phyloP scores from a whole-genome alignment of 1,140 invertebrate genomes.

The Zaprionus gabonicus region DNA sequence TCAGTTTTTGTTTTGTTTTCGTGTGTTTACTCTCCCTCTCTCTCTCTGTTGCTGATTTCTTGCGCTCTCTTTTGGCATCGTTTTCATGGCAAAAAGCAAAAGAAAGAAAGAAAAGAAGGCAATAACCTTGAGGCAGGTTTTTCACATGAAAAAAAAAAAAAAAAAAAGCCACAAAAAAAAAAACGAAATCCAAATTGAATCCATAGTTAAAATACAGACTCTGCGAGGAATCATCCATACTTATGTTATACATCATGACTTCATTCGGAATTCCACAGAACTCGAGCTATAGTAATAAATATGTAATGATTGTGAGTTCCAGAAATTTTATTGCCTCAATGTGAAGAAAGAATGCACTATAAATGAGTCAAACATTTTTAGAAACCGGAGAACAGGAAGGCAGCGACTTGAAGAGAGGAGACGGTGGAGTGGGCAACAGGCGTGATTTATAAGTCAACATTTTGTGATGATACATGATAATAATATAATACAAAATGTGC shows the following conservation, averaged over 20 bases:
- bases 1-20: constrained; percentile 54
- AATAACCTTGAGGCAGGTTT: constrained; percentile 82
- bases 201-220: constrained; percentile 6
- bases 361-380: background rate
- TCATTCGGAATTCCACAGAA: constrained; percentile 17
- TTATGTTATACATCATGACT: constrained; percentile 9
- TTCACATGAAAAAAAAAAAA: constrained; percentile 55
- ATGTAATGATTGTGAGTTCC: constrained; percentile 3
- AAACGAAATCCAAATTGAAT: background rate
- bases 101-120: constrained; percentile 59
- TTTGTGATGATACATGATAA: too few species aligned
- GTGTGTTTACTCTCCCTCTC: background rate
- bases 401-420: too few species aligned
- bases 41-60: constrained; percentile 3
- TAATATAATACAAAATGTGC: too few species aligned
- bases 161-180: constrained; percentile 10
- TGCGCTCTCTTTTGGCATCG: constrained; percentile 60
- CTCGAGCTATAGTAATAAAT: background rate
- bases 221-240: background rate
- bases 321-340: background rate
- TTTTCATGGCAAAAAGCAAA: constrained; percentile 26
- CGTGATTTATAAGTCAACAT: too few species aligned
- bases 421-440: too few species aligned
- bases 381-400: too few species aligned
- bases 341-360: background rate